Conservation (phyloP, 2,797 vertebrate species). For the Brotula barbata region DNA sequence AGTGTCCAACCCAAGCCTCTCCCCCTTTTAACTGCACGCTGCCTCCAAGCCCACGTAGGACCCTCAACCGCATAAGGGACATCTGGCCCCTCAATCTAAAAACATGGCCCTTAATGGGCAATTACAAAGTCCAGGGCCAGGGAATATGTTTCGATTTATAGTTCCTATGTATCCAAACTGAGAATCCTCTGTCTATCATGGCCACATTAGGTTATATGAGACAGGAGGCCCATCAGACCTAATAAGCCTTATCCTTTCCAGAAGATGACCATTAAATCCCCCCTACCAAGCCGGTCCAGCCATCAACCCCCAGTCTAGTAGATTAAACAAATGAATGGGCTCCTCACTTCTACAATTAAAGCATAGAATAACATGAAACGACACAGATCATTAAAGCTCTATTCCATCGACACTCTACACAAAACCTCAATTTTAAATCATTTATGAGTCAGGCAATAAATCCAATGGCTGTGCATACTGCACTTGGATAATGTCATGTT, state of each 20-base stretch:
- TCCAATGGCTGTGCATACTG: slow-evolving; percentile 21
- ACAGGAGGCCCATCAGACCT: slow-evolving; percentile 79
- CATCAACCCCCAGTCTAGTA: slow-evolving; percentile 68
- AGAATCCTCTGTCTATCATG: slow-evolving; percentile 77
- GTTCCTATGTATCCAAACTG: slow-evolving; percentile 68
- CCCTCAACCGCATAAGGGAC: slow-evolving; percentile 72
- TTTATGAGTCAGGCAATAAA: slow-evolving; percentile 52
- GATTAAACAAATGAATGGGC: slow-evolving; percentile 75
- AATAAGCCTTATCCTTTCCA: slow-evolving; percentile 80
- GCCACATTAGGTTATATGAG: slow-evolving; percentile 78
- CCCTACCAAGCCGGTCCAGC: slow-evolving; percentile 51
- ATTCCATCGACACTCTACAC: slow-evolving; percentile 46
- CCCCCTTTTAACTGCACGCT: slow-evolving; percentile 57
- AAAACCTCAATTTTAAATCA: slow-evolving; percentile 66
- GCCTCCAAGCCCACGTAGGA: slow-evolving; percentile 60
- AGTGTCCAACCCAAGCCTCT: slow-evolving; percentile 67
- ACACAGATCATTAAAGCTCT: slow-evolving; percentile 53
- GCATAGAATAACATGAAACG: slow-evolving; percentile 68
- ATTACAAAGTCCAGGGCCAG: slow-evolving; percentile 73
- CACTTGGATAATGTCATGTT: slow-evolving; percentile 54
- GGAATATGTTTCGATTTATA: slow-evolving; percentile 76
- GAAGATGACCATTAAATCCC: slow-evolving; percentile 74
- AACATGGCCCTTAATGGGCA: slow-evolving; percentile 76
- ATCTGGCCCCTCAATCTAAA: slow-evolving; percentile 79
- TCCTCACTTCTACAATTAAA: slow-evolving; percentile 70